Conservation (phyloP, 2,797 vertebrate genomes). For the Anisognathus igniventris region DNA sequence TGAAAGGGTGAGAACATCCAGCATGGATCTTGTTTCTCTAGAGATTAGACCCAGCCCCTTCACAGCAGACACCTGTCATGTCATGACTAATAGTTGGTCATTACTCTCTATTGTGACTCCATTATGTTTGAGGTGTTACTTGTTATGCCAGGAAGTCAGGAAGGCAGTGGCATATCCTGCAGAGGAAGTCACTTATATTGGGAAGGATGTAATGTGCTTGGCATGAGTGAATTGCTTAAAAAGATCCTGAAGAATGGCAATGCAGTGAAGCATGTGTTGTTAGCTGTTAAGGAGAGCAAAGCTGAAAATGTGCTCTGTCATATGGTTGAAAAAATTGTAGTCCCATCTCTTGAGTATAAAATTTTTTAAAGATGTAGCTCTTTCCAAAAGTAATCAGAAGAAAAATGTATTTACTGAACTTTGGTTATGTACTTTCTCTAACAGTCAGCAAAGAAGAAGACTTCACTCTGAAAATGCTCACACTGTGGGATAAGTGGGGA, state of each 20-base stretch:
- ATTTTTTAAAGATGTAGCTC: not conserved
- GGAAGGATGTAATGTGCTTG: not conserved
- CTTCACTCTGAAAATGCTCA: not conserved
- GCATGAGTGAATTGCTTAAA: not conserved
- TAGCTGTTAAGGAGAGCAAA: not conserved
- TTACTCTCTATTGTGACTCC: not conserved
- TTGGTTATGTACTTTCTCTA: not conserved
- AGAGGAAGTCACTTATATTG: not conserved
- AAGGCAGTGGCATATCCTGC: not conserved
- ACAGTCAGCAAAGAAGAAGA: not conserved
- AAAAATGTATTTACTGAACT: not conserved
- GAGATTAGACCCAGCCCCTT: not conserved
- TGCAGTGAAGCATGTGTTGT: not conserved
- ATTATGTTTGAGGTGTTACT: not conserved
- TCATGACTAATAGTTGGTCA: not conserved
- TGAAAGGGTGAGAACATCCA: not conserved
- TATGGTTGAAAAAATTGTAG: not conserved
- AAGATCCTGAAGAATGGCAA: not conserved
- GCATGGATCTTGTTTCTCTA: not conserved
- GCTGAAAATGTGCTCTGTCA: not conserved
- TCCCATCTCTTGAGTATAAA: not conserved
- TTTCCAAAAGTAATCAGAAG: not conserved
- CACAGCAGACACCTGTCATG: fast-evolving
- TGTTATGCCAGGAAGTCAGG: not conserved
- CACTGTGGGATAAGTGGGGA: not conserved